Evolutionary conservation across 1,140 invertebrate genomes (phyloP).

Genomic region (Zaprionus lachaisei): DNA sequence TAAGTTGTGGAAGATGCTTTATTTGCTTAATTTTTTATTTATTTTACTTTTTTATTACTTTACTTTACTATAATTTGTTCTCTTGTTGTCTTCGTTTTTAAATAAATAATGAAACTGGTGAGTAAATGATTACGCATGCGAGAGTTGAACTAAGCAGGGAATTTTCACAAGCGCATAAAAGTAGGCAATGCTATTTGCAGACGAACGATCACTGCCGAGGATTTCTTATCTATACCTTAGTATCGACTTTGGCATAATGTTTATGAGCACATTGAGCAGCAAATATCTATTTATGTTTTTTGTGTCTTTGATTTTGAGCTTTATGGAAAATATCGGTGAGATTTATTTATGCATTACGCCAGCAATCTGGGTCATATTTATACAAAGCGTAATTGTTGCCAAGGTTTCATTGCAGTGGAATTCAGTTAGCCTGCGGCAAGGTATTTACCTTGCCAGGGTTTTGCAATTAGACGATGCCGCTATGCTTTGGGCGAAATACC

Average conservation of each 20-base stretch:
- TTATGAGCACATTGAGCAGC: background rate
- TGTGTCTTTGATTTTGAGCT: background rate
- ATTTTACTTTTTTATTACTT: too few relatives aligned
- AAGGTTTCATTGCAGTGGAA: conserved; percentile 21
- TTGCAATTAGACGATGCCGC: conserved; percentile 53
- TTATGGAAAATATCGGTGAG: background rate
- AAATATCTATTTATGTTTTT: background rate
- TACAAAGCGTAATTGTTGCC: conserved; percentile 16
- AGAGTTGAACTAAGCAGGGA: background rate
- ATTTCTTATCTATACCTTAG: too few relatives aligned
- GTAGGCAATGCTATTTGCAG: background rate
- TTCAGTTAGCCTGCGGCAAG: conserved; percentile 30
- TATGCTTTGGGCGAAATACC: background rate
- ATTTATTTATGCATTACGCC: background rate
- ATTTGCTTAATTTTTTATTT: too few relatives aligned
- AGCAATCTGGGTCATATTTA: conserved; percentile 22
- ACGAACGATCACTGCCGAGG: too few relatives aligned
- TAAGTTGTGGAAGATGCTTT: background rate
- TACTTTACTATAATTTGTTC: too few relatives aligned
- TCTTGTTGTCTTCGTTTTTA: too few relatives aligned
- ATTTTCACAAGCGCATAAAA: conserved; percentile 13
- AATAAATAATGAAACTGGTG: too few relatives aligned
- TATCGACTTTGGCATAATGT: background rate
- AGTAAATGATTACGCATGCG: too few relatives aligned
- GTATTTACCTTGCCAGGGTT: conserved; percentile 39